A percentile compares a stretch with the other conserved stretches of the same genome.
These are phyloP conservation scores for Tetrax tetrax DNA, from an alignment of 2,113 vertebrate genomes.

Conservation along the genomic window DNA sequence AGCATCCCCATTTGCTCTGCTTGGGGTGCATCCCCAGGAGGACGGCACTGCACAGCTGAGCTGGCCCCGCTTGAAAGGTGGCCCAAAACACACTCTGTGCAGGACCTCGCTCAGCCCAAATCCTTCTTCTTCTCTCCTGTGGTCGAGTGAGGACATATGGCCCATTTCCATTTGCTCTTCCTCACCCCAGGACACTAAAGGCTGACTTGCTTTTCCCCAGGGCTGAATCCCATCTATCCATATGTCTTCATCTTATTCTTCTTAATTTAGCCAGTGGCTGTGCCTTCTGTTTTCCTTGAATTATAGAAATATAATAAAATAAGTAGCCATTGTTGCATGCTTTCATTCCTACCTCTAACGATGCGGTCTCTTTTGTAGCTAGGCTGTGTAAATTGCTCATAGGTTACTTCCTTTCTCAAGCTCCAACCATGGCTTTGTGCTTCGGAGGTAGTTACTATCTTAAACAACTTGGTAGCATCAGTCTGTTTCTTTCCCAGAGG, in stretches of 20 bases:
- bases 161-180: not conserved
- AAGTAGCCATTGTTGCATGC: conserved; percentile 28
- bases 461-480: conserved; percentile 66
- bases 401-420: conserved; percentile 65
- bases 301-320: conserved; percentile 43
- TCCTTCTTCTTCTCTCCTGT: not conserved
- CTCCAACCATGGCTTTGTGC: conserved; percentile 50
- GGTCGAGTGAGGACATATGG: not conserved
- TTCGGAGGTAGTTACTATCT: conserved; percentile 64
- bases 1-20: not conserved
- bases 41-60: not conserved
- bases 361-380: conserved; percentile 50
- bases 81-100: fast-evolving
- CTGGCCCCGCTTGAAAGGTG: not conserved
- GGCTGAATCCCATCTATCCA: conserved; percentile 26
- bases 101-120: fast-evolving
- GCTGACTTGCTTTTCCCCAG: conserved; percentile 53
- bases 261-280: conserved; percentile 60
- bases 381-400: conserved; percentile 61
- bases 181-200: conserved; percentile 39
- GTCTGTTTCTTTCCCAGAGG: conserved; percentile 59
- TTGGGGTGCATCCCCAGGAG: not conserved
- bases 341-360: conserved; percentile 57
- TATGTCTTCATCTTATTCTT: conserved; percentile 62
- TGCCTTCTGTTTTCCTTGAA: conserved; percentile 66